Evolutionary conservation across 2,888 invertebrate genomes (phyloP).

Genomic region (Lysandra bellargus): DNA sequence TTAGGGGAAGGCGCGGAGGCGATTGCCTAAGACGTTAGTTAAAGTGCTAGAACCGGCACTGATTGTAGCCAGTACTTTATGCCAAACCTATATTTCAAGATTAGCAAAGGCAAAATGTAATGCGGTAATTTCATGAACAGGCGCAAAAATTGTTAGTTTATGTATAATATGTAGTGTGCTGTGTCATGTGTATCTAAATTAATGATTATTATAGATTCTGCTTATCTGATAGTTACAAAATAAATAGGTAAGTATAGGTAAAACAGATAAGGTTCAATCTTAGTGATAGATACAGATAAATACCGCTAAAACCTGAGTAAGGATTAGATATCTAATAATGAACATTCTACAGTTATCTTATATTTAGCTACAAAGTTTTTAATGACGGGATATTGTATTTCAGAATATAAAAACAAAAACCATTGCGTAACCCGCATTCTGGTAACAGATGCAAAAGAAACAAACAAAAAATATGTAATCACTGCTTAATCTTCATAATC

Average conservation of each 20-base stretch:
- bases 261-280: not conserved
- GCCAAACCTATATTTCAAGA: not conserved
- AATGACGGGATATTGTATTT: not conserved
- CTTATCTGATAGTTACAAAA: not conserved
- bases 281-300: not conserved
- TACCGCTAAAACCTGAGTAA: not conserved
- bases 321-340: not conserved
- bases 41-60: too few species aligned
- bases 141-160: not conserved
- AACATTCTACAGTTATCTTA: not conserved
- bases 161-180: too few species aligned
- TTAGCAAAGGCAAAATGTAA: not conserved
- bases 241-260: not conserved
- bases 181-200: too few species aligned
- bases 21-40: too few species aligned
- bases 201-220: not conserved
- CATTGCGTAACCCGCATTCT: not conserved
- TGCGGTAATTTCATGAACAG: not conserved
- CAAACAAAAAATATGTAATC: not conserved
- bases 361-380: not conserved
- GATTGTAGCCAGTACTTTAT: not conserved
- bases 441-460: not conserved
- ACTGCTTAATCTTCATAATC: constrained; percentile 10
- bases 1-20: too few species aligned
- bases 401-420: not conserved